phyloP scores from a whole-genome alignment of 64 coral and sea anemone species.

The Cladopsammia gracilis region DNA sequence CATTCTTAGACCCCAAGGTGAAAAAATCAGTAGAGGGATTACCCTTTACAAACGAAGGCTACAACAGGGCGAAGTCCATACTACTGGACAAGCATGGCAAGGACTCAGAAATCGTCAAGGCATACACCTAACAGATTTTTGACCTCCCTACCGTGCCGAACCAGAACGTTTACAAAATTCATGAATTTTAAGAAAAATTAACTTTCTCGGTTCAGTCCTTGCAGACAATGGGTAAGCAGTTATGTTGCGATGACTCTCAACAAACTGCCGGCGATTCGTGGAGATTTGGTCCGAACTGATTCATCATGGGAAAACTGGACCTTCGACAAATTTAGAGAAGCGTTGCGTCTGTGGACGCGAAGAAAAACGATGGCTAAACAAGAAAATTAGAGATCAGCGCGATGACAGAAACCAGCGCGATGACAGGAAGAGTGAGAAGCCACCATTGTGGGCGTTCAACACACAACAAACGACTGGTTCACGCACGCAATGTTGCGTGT shows the following conservation, averaged over 20 bases:
- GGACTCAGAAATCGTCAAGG: not conserved
- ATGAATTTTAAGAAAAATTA: slow-evolving; percentile 29
- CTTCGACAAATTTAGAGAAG: slow-evolving; percentile 4
- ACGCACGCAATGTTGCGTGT: no score
- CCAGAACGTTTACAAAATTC: not conserved
- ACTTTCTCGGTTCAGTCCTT: slow-evolving; percentile 13
- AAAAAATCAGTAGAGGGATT: slow-evolving; percentile 11
- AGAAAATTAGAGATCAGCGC: not conserved
- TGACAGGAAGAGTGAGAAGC: no score
- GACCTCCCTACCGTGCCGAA: slow-evolving; percentile 5
- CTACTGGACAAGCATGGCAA: no score
- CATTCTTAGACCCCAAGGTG: slow-evolving; percentile 37
- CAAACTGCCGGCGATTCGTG: slow-evolving; percentile 34
- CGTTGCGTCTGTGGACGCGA: slow-evolving; percentile 8
- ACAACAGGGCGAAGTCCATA: no score
- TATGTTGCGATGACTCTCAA: slow-evolving; percentile 49
- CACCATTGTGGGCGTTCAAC: no score
- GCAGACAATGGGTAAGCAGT: slow-evolving; percentile 20
- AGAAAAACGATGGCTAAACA: not conserved
- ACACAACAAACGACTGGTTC: no score
- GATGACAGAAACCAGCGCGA: not conserved
- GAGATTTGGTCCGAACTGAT: slow-evolving; percentile 29
- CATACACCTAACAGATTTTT: slow-evolving; percentile 30
- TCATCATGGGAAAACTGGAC: slow-evolving; percentile 14
- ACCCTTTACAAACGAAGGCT: not conserved